Conservation (phyloP, 2,113 vertebrate genomes). For the Thryonomys swinderianus region DNA sequence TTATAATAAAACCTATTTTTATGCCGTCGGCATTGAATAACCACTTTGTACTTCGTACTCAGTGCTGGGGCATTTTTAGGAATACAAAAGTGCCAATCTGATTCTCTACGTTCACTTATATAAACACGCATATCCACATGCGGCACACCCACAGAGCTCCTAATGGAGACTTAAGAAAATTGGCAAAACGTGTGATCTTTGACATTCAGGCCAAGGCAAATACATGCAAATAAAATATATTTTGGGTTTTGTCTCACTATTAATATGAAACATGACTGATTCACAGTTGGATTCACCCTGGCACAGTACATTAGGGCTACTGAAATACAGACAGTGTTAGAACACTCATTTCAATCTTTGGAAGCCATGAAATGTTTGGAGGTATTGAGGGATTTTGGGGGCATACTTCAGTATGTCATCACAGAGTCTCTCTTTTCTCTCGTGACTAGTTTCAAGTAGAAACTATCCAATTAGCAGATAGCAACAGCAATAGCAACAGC, state of each 20-base stretch:
- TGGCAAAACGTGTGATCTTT: background rate
- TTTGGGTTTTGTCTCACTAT: background rate
- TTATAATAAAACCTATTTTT: conserved; percentile 3
- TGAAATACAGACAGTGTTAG: background rate
- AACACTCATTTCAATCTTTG: background rate
- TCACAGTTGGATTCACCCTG: background rate
- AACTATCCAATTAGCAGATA: background rate
- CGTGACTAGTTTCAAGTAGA: background rate
- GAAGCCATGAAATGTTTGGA: background rate
- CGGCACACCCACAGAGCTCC: background rate
- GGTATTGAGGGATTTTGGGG: background rate
- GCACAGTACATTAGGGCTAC: background rate
- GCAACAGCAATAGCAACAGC: background rate
- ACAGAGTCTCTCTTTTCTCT: background rate
- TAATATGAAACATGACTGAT: background rate
- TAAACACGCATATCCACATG: background rate
- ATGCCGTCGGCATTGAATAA: background rate
- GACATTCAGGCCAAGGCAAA: background rate
- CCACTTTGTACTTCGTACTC: background rate
- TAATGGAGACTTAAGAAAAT: background rate
- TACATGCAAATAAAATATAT: background rate
- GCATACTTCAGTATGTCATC: background rate
- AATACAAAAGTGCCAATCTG: background rate
- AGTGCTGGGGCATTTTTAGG: background rate
- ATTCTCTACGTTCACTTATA: background rate